These are phyloP conservation scores for mouse (Mus musculus) DNA, from an alignment of 2,113 vertebrate species.

Conservation along the genomic window DNA sequence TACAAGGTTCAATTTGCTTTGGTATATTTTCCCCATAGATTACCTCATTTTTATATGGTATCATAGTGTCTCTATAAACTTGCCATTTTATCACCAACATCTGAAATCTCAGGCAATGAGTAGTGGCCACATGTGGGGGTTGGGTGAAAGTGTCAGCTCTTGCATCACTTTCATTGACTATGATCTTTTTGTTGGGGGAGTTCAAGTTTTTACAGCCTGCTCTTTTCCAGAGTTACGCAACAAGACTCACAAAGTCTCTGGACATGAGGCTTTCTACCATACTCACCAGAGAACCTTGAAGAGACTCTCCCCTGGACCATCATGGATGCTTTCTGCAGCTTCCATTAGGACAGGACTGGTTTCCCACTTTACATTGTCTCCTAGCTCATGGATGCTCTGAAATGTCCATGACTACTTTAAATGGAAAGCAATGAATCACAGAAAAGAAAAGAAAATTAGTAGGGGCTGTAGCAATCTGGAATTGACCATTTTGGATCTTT, in stretches of 20 bases:
- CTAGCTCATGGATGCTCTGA: background rate
- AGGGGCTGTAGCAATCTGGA: background rate
- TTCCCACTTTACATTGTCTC: background rate
- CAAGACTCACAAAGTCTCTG: background rate
- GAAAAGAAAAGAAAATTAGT: background rate
- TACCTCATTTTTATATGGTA: constrained; percentile 64
- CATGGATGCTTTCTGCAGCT: background rate
- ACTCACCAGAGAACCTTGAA: background rate
- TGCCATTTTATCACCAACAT: constrained; percentile 26
- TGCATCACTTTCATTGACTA: background rate
- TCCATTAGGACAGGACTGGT: background rate
- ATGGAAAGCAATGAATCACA: background rate
- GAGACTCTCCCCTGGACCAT: rapidly evolving
- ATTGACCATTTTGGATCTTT: constrained; percentile 23
- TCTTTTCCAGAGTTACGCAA: background rate
- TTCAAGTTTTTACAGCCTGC: background rate
- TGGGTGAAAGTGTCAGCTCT: background rate
- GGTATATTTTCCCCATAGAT: constrained; percentile 57
- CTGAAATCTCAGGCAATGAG: constrained; percentile 54
- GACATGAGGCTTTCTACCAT: background rate
- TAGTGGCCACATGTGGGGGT: background rate
- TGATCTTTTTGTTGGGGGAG: background rate
- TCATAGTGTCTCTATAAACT: constrained; percentile 60
- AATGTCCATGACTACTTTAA: background rate
- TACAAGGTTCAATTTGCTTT: constrained; percentile 60